Evolutionary conservation across 2,113 vertebrate species (phyloP).

Genomic region (Planiliza haematocheilus): DNA sequence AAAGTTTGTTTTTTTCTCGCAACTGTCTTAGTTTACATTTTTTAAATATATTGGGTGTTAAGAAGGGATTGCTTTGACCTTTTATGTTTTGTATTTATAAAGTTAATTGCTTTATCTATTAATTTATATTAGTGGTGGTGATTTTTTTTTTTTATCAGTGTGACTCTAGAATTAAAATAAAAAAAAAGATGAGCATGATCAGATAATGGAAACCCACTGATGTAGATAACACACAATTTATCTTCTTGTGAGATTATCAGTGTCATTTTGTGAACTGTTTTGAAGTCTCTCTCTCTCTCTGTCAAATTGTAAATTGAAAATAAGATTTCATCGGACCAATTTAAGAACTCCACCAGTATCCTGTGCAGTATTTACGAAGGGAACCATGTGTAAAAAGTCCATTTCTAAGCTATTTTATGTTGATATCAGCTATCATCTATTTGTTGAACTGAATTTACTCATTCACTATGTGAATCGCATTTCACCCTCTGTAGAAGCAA

Average conservation of each 20-base stretch:
- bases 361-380: conserved; percentile 59
- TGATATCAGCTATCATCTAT: conserved; percentile 70
- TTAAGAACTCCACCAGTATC: conserved; percentile 46
- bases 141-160: conserved; percentile 73
- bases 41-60: conserved; percentile 62
- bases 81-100: conserved; percentile 80
- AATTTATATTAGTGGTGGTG: conserved; percentile 79
- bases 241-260: conserved; percentile 77
- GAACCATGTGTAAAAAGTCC: conserved; percentile 61
- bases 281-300: conserved; percentile 62
- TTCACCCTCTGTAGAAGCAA: conserved; percentile 81
- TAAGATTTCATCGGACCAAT: conserved; percentile 55
- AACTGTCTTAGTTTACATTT: conserved; percentile 71
- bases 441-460: conserved; percentile 56
- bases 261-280: conserved; percentile 80
- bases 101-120: conserved; percentile 72
- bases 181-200: conserved; percentile 77
- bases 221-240: conserved; percentile 79
- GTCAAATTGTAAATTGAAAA: conserved; percentile 73
- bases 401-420: conserved; percentile 61
- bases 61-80: conserved; percentile 65
- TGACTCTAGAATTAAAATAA: conserved; percentile 66
- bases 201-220: conserved; percentile 71
- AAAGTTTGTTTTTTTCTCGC: conserved; percentile 53
- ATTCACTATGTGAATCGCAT: conserved; percentile 74